Percentiles rank a stretch among this genome's conserved stretches.
phyloP scores from a whole-genome alignment of 2,888 invertebrate genomes.

The Mythimna ferrago region DNA sequence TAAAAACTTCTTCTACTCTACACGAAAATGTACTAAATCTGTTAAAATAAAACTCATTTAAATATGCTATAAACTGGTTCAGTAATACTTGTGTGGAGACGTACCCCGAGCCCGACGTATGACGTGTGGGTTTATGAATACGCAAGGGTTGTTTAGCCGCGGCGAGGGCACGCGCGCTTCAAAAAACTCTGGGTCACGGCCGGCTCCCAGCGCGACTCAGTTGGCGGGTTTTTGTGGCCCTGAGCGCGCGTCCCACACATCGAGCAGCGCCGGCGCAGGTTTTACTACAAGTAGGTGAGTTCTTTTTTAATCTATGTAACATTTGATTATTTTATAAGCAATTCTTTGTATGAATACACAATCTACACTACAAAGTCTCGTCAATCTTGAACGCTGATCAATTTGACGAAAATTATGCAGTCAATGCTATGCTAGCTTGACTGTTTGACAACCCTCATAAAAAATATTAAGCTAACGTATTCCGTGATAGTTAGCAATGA shows the following conservation, averaged over 20 bases:
- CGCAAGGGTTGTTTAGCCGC: slow-evolving; percentile 85
- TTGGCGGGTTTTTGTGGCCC: slow-evolving; percentile 79
- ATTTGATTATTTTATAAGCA: not conserved
- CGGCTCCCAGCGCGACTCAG: slow-evolving; percentile 72
- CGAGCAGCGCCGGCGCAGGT: slow-evolving; percentile 75
- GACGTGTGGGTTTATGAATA: slow-evolving; percentile 83
- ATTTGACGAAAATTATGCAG: not conserved
- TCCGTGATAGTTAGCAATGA: slow-evolving; percentile 19
- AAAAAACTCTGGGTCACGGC: slow-evolving; percentile 80
- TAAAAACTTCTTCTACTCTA: not conserved
- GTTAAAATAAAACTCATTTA: slow-evolving; percentile 46
- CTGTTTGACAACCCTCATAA: slow-evolving; percentile 6
- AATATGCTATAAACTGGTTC: slow-evolving; percentile 44
- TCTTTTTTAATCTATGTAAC: slow-evolving; percentile 22
- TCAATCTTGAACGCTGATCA: not conserved
- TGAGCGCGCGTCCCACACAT: slow-evolving; percentile 73
- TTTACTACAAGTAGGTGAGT: slow-evolving; percentile 65
- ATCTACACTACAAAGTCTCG: not conserved
- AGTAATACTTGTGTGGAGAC: slow-evolving; percentile 43
- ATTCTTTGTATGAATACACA: too few relatives aligned
- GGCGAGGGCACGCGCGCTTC: slow-evolving; percentile 82
- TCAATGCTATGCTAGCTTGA: not conserved
- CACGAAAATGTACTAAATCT: slow-evolving; percentile 17
- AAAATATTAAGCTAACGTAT: not conserved
- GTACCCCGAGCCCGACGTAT: slow-evolving; percentile 58